Evolutionary conservation across 2,888 invertebrate genomes (phyloP).

Genomic region (Sesia apiformis): DNA sequence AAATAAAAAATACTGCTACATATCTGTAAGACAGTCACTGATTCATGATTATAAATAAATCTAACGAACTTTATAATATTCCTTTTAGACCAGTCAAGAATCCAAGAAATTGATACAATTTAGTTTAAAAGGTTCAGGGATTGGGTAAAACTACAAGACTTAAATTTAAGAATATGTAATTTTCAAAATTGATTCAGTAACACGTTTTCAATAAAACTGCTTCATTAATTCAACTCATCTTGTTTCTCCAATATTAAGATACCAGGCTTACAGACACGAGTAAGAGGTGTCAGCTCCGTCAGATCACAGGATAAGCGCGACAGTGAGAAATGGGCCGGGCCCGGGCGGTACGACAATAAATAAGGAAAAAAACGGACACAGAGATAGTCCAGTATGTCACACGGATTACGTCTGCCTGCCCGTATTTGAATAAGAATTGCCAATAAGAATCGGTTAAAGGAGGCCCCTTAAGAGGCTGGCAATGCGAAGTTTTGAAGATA

Average conservation of each 20-base stretch:
- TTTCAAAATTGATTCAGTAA: too few relatives aligned
- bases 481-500: too few relatives aligned
- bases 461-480: constrained; percentile 18
- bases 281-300: constrained; percentile 60
- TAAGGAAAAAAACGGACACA: constrained; percentile 58
- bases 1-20: constrained; percentile 1
- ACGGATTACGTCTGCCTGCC: constrained; percentile 51
- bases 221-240: too few relatives aligned
- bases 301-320: constrained; percentile 65
- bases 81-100: too few relatives aligned
- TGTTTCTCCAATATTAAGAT: constrained; percentile 7
- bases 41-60: too few relatives aligned
- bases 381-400: constrained; percentile 62
- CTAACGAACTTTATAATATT: too few relatives aligned
- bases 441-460: constrained; percentile 51
- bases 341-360: constrained; percentile 49
- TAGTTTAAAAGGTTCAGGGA: too few relatives aligned
- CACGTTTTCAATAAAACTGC: too few relatives aligned
- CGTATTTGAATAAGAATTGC: constrained; percentile 70
- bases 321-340: constrained; percentile 64
- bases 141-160: too few relatives aligned
- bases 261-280: constrained; percentile 38
- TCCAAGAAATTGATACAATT: too few relatives aligned
- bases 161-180: too few relatives aligned
- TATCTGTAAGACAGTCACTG: too few relatives aligned